These are phyloP conservation scores for Tachycineta bicolor DNA, from an alignment of 2,113 vertebrate species.

Conservation along the genomic window DNA sequence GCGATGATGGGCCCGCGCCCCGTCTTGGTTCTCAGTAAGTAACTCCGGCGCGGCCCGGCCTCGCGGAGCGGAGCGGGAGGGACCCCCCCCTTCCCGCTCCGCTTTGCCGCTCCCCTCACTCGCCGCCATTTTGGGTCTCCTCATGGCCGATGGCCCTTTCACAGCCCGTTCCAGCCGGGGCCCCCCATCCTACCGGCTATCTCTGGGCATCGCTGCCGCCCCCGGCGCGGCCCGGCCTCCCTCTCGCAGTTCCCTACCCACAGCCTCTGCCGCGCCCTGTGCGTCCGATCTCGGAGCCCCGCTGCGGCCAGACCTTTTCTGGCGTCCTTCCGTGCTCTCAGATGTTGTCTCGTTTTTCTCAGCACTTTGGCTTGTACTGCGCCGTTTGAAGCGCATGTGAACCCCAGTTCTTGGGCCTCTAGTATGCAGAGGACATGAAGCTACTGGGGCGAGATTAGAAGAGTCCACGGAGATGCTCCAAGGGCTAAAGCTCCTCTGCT, in stretches of 20 bases:
- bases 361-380: not conserved
- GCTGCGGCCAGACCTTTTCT: too few relatives aligned
- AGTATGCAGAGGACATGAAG: not conserved
- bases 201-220: fast-evolving
- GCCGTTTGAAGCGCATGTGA: fast-evolving
- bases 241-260: fast-evolving
- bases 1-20: constrained; percentile 89
- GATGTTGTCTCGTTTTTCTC: fast-evolving
- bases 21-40: constrained; percentile 93
- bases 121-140: not conserved
- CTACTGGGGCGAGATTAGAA: not conserved
- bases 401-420: not conserved
- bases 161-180: not conserved
- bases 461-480: too few relatives aligned
- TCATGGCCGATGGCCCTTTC: not conserved
- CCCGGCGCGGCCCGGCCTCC: not conserved
- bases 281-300: too few relatives aligned
- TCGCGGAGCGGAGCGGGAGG: not conserved
- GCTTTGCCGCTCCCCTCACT: fast-evolving
- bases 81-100: too few relatives aligned
- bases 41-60: too few relatives aligned
- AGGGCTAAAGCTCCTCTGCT: not conserved
- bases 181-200: fast-evolving
- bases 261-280: not conserved
- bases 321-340: not conserved